Evolutionary conservation across 2,888 invertebrate genomes (phyloP).

Genomic region (Uropetala carovei): DNA sequence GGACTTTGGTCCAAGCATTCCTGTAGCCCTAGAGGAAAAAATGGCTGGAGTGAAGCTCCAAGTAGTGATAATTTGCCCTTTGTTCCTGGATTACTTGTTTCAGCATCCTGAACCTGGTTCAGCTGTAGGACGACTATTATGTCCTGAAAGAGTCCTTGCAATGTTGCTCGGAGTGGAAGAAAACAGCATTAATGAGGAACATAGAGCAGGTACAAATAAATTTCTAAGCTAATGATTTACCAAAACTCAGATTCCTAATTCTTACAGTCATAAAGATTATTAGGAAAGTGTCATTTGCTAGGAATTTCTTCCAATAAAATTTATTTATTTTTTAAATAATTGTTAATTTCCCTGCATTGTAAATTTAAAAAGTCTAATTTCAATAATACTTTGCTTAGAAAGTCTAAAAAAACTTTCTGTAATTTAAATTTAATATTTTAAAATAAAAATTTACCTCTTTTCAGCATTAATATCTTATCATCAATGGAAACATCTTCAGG

Average conservation of each 20-base stretch:
- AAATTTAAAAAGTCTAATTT: background rate
- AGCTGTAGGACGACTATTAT: slow-evolving; percentile 79
- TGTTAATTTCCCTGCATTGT: background rate
- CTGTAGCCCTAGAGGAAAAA: slow-evolving; percentile 66
- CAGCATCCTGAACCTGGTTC: slow-evolving; percentile 72
- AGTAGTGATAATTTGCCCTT: slow-evolving; percentile 88
- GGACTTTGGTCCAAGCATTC: slow-evolving; percentile 75
- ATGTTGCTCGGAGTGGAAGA: slow-evolving; percentile 89
- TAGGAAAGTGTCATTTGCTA: background rate
- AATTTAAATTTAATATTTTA: too few species aligned
- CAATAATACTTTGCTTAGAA: background rate
- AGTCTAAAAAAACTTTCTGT: background rate
- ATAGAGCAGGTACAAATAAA: slow-evolving; percentile 79
- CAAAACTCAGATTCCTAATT: background rate
- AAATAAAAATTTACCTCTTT: slow-evolving; percentile 57
- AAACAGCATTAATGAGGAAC: slow-evolving; percentile 82
- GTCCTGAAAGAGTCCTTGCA: slow-evolving; percentile 85
- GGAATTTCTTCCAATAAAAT: background rate
- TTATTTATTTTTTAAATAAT: background rate
- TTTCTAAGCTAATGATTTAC: background rate
- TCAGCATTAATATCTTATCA: slow-evolving; percentile 84
- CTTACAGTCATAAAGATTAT: background rate
- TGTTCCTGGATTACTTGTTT: slow-evolving; percentile 80
- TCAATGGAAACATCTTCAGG: slow-evolving; percentile 87
- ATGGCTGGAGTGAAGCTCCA: slow-evolving; percentile 76